A percentile compares a stretch with the other conserved stretches of the same genome.
Conservation (phyloP, 1,140 invertebrate genomes). For the Aphidius ervi region DNA sequence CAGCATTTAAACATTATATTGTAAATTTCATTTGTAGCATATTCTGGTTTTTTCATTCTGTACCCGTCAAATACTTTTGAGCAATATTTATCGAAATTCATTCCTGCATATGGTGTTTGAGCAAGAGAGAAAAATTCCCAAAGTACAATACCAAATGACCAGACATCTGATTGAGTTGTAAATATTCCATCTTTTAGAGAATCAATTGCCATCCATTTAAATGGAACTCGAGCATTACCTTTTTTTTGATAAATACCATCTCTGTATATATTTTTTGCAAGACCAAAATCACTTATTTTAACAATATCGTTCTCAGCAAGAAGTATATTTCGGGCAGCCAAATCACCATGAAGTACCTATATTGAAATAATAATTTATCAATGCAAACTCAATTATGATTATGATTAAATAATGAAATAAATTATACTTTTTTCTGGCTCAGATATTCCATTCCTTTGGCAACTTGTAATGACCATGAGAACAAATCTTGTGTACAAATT, state of each 20-base stretch:
- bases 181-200: slow-evolving; percentile 76
- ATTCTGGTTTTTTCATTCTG: slow-evolving; percentile 79
- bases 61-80: too few species aligned
- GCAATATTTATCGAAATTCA: too few species aligned
- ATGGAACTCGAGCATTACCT: slow-evolving; percentile 71
- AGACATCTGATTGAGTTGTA: slow-evolving; percentile 86
- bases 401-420: too few species aligned
- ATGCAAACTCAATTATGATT: neutral
- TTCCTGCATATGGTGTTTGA: slow-evolving; percentile 81
- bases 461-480: slow-evolving; percentile 91
- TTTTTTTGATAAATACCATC: slow-evolving; percentile 91
- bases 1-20: slow-evolving; percentile 84
- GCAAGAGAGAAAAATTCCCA: slow-evolving; percentile 94
- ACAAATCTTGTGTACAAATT: slow-evolving; percentile 74
- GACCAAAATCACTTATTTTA: slow-evolving; percentile 95
- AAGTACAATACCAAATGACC: slow-evolving; percentile 88
- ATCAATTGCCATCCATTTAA: slow-evolving; percentile 83
- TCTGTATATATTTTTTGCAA: slow-evolving; percentile 90
- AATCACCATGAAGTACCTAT: slow-evolving; percentile 89
- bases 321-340: slow-evolving; percentile 94
- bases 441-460: slow-evolving; percentile 95
- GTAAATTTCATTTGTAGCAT: slow-evolving; percentile 71
- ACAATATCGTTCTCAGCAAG: slow-evolving; percentile 83
- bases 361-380: slow-evolving; percentile 16
- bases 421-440: slow-evolving; percentile 70